Conservation (phyloP, 2,113 vertebrate species). For the Dipodomys ordii region DNA sequence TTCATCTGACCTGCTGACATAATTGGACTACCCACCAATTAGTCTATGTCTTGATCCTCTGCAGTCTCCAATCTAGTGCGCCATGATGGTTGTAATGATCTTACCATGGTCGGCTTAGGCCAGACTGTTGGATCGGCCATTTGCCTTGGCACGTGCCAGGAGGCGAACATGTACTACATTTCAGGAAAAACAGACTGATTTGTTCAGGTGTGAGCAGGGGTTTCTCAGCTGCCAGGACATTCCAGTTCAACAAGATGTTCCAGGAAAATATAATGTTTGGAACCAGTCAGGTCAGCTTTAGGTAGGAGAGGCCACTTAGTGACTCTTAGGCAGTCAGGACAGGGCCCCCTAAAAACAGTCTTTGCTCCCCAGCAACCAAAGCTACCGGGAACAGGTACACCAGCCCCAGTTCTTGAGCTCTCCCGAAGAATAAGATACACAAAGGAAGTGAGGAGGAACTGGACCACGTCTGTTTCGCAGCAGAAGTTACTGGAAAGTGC, state of each 20-base stretch:
- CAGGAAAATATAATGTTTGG: constrained; percentile 75
- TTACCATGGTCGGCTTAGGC: background rate
- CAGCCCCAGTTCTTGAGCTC: background rate
- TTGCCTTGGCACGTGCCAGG: background rate
- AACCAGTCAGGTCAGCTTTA: constrained; percentile 59
- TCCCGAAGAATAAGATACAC: background rate
- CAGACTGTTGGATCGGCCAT: constrained; percentile 54
- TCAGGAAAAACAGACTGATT: constrained; percentile 78
- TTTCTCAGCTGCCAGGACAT: constrained; percentile 64
- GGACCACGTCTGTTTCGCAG: background rate
- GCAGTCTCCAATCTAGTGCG: background rate
- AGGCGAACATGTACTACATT: constrained; percentile 23
- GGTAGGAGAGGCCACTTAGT: constrained; percentile 68
- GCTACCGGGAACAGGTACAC: background rate
- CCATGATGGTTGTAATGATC: background rate
- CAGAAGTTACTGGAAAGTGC: constrained; percentile 53
- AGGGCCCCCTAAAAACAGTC: background rate
- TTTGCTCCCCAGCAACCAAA: background rate
- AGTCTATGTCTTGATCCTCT: background rate
- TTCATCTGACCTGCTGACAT: background rate
- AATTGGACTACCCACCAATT: background rate
- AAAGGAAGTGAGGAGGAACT: background rate
- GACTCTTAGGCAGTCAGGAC: constrained; percentile 62
- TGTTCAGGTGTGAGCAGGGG: constrained; percentile 78
- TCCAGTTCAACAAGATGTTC: constrained; percentile 77